Conservation (phyloP, 2,888 invertebrate genomes). For the Athalia circularis region DNA sequence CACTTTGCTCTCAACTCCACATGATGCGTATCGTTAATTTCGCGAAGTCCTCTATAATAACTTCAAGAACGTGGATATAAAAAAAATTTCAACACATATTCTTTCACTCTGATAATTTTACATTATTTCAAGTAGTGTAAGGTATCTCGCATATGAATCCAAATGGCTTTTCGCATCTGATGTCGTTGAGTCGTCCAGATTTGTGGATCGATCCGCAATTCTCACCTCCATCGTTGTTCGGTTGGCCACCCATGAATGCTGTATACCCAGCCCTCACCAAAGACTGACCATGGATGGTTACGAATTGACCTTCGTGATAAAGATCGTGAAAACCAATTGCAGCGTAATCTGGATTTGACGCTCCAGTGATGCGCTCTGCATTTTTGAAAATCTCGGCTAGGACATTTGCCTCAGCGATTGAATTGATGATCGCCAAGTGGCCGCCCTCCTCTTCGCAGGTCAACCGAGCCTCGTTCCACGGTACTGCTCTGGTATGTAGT, state of each 20-base stretch:
- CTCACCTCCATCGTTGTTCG: not conserved
- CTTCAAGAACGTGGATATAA: no score
- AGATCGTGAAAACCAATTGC: conserved; percentile 25
- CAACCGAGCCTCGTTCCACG: conserved; percentile 35
- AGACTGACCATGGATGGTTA: conserved; percentile 27
- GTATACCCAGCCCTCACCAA: conserved; percentile 21
- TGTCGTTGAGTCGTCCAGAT: conserved; percentile 13
- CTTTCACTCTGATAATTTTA: no score
- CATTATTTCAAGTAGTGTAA: no score
- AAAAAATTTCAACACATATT: no score
- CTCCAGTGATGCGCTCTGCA: not conserved
- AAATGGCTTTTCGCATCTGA: not conserved
- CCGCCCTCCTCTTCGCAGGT: conserved; percentile 39
- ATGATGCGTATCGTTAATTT: no score
- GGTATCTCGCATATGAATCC: conserved; percentile 23
- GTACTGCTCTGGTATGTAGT: not conserved
- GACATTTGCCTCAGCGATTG: conserved; percentile 8
- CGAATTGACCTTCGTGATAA: conserved; percentile 3
- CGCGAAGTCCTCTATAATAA: no score
- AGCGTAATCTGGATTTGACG: not conserved
- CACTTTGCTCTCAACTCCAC: no score
- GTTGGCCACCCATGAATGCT: not conserved
- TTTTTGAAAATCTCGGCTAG: not conserved
- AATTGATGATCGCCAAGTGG: conserved; percentile 33
- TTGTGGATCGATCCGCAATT: conserved; percentile 19